Base-by-base conservation (phyloP, 2,797 vertebrate genomes). In the Potorous gilbertii region DNA sequence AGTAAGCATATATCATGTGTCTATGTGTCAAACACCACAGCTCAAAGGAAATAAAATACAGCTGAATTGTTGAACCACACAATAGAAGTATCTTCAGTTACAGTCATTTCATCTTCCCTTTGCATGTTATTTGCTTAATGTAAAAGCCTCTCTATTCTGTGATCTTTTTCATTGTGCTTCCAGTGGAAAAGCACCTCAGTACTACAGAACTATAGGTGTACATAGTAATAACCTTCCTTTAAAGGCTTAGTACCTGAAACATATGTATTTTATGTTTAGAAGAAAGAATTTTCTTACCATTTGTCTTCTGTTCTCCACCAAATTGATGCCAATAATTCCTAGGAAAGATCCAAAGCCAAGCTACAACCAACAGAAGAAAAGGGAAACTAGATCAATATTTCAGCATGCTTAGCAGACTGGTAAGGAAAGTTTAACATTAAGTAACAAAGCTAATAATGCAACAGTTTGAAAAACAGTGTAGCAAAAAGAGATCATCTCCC, bases 311-410 rank as follows among this genome's bases (percentile, higher is more conserved):
- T 99, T 99, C 98, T 99, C 99, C 97, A 99, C 98, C 97, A 99
- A 98, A 97, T 99, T 98, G 97, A 99, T 99, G 92, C 99, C 99
- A 96, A 99, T 99, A 54, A 99, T 99, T 8, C 99, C 99, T 90
- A 99, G 98, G 98, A 99, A 99, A 0, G 99, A 99, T 97, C 99
- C 99, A 89, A 99, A 99, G 96, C 99, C 99, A 98, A 99, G 98
- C 99, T 99, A 98, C 91, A 46, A 55, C 55, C 94, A 97, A 97
- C 97, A 97, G 97, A 98, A 97, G 93, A 55, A 5, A 95, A 55
- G 29, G 56, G 31, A 98, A 97, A 96, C 1, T 56, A 93, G 57
- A 18, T 98, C 95, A 97, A 55, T 28, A 97, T 94, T 90, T 14
- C 52, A 97, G 90, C 66, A 31, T 0, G 50, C 91, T 13, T 93